These are phyloP conservation scores for Neodiprion lecontei DNA, from an alignment of 1,140 invertebrate species.

Conservation along the genomic window DNA sequence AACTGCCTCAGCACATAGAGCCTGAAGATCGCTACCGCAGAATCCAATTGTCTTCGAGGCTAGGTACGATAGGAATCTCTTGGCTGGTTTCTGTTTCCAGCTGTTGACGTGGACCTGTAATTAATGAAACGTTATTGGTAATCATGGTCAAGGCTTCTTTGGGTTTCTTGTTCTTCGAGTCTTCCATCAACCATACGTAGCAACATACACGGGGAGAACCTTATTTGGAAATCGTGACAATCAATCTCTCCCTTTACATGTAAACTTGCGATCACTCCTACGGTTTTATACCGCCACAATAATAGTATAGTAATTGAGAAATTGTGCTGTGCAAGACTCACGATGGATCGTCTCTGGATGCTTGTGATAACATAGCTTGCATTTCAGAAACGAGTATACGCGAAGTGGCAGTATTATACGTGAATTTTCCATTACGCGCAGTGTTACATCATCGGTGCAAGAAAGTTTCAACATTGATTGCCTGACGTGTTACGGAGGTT, in stretches of 20 bases:
- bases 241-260: too few relatives aligned
- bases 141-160: background rate
- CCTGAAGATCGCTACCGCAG: constrained; percentile 29
- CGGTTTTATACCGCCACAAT: too few relatives aligned
- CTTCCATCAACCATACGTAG: background rate
- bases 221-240: background rate
- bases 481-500: background rate
- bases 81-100: background rate
- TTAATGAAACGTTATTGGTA: background rate
- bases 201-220: background rate
- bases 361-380: background rate
- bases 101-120: constrained; percentile 33
- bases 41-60: constrained; percentile 35
- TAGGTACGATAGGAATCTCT: background rate
- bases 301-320: background rate
- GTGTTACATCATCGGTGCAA: background rate
- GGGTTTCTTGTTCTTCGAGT: background rate
- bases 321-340: background rate
- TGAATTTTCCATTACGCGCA: background rate
- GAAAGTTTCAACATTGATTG: background rate
- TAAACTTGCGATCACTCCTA: too few relatives aligned
- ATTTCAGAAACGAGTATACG: too few relatives aligned
- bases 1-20: background rate
- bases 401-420: too few relatives aligned
- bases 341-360: background rate